Evolutionary conservation across 2,113 vertebrate species (phyloP), one percentile per base, ranked within the genome.

Genomic region (Coracopsis vasa): DNA sequence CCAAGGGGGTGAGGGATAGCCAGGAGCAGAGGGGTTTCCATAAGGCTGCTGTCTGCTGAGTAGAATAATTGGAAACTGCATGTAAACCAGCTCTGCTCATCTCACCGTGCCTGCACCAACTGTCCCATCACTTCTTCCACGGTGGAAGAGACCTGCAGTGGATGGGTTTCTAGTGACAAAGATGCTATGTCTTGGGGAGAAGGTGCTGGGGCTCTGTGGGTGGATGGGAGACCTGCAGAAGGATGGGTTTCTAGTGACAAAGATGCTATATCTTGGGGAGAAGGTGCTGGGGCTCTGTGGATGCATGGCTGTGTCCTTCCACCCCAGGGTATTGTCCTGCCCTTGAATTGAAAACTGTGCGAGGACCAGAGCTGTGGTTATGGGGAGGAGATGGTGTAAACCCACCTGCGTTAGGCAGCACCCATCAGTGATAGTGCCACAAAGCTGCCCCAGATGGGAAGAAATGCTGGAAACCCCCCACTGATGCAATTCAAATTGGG

Each of bases 271-370:
- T 47, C 35, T 16, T 14, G 16, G 24, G 29, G 29, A 80, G 28
- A 33, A 7, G 47, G 39, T 17, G 31, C 51, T 60, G 0, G 29
- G 6, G 27, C 65, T 86, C 51, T 39, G 44, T 17, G 74, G 15
- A 13, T 11, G 5, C 37, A 0, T 5, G 18, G 71, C 35, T 16
- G 2, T 0, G 0, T 47, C 73, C 69, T 58, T 20, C 56, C 17
- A 53, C 23, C n/a, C 25, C 0, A 0, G 28, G 54, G 14, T 25
- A 7, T 12, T 5, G 3, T 47, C 37, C 25, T 94, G 62, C 80
- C 75, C 31, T 47, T 0, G 1, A 41, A 9, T 13, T 5, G 11
- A 44, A 61, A 35, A 10, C 29, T 35, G 2, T 12, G 17, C 10
- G 10, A 25, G 44, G 35, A 19, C 4, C 33, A 33, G 35, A 28